These are phyloP conservation scores for Eubucco bourcierii DNA, from an alignment of 2,113 vertebrate genomes.

Conservation along the genomic window DNA sequence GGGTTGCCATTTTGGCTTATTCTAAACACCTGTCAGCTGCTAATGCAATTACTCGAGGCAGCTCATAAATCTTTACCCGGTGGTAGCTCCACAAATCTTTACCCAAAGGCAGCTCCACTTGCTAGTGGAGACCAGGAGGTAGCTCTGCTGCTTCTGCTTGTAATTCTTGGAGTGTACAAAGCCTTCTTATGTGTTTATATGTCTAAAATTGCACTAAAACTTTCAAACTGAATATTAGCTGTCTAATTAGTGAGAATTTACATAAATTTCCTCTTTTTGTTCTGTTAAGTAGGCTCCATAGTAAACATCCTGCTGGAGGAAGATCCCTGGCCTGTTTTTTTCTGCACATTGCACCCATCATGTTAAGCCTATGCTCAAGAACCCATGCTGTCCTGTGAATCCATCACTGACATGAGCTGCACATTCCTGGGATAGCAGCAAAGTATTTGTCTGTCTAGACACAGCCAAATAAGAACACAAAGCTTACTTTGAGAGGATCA, in stretches of 20 bases:
- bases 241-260: not conserved
- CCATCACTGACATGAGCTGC: slow-evolving; percentile 52
- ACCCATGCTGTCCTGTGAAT: slow-evolving; percentile 39
- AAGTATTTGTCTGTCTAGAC: slow-evolving; percentile 68
- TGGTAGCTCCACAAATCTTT: not conserved
- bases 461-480: slow-evolving; percentile 73
- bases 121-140: not conserved
- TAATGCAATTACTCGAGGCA: not conserved
- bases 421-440: slow-evolving; percentile 69
- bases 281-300: not conserved
- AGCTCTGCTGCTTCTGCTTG: not conserved
- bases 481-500: slow-evolving; percentile 66
- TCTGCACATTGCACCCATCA: not conserved
- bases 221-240: not conserved
- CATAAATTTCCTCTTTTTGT: not conserved
- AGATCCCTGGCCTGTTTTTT: not conserved
- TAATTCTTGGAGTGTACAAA: not conserved
- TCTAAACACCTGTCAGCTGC: not conserved
- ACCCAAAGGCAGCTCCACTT: not conserved
- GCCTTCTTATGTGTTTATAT: not conserved
- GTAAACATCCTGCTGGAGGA: not conserved
- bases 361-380: slow-evolving; percentile 39
- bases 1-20: not conserved
- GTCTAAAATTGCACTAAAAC: not conserved
- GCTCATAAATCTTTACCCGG: not conserved